Conservation (phyloP, 2,888 invertebrate genomes). For the Andrena dorsata region DNA sequence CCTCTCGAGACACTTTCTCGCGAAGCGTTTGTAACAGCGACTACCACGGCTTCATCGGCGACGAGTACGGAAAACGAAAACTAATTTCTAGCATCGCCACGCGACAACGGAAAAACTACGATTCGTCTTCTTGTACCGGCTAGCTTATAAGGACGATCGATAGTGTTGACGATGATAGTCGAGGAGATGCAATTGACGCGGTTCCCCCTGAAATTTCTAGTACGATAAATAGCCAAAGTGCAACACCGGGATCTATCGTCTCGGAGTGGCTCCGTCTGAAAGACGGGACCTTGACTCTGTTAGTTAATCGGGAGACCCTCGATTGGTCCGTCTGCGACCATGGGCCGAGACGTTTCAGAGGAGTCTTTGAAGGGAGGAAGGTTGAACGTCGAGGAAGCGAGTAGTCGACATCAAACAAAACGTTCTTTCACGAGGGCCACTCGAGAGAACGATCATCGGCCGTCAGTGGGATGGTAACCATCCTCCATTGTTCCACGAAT, state of each 20-base stretch:
- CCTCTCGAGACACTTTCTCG: neutral
- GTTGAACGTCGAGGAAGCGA: slow-evolving; percentile 28
- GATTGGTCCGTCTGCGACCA: slow-evolving; percentile 14
- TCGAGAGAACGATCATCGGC: slow-evolving; percentile 53
- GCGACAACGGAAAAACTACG: too few species aligned
- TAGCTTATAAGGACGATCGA: too few species aligned
- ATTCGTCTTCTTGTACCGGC: too few species aligned
- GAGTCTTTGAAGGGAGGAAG: slow-evolving; percentile 27
- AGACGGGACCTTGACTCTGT: slow-evolving; percentile 23
- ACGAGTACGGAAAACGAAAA: neutral
- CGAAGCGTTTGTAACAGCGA: neutral
- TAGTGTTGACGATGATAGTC: slow-evolving; percentile 1
- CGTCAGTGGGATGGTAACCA: slow-evolving; percentile 31
- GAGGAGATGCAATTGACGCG: neutral
- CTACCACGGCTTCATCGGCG: neutral
- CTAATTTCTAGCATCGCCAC: too few species aligned
- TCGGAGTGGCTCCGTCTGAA: neutral
- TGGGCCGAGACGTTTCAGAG: slow-evolving; percentile 17
- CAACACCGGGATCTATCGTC: neutral
- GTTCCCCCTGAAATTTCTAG: neutral
- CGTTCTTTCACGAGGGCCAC: slow-evolving; percentile 40
- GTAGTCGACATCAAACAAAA: slow-evolving; percentile 48
- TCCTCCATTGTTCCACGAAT: slow-evolving; percentile 51
- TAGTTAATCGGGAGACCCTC: neutral
- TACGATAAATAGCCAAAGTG: neutral